Evolutionary conservation across 1,140 invertebrate genomes (phyloP).

Genomic region (Fopius arisanus): DNA sequence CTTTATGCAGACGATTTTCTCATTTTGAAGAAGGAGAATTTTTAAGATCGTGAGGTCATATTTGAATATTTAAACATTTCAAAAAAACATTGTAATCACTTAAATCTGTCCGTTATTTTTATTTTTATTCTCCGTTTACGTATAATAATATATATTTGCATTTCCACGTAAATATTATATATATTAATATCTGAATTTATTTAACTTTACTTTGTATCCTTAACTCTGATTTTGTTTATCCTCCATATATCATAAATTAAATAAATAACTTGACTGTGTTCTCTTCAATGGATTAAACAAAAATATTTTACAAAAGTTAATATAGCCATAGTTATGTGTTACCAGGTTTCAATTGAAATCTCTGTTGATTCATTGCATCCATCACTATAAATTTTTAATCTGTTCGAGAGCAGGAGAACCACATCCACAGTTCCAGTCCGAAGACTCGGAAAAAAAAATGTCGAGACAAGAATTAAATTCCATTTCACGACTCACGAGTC

Average conservation of each 20-base stretch:
- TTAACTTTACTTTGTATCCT: constrained; percentile 51
- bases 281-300: constrained; percentile 46
- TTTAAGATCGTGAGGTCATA: no score
- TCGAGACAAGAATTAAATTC: no score
- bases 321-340: constrained; percentile 42
- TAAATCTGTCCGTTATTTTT: not conserved
- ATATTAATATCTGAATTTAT: constrained; percentile 38
- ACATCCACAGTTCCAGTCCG: constrained; percentile 23
- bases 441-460: no score
- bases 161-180: constrained; percentile 13
- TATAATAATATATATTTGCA: constrained; percentile 11
- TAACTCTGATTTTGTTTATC: constrained; percentile 46
- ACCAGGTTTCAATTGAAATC: constrained; percentile 38
- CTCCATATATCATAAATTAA: constrained; percentile 58
- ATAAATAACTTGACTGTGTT: constrained; percentile 57
- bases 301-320: constrained; percentile 61
- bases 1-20: no score
- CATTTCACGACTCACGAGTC: no score
- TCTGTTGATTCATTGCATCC: not conserved
- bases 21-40: no score
- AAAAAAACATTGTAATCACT: no score
- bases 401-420: not conserved
- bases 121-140: not conserved
- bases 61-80: no score
- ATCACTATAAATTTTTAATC: constrained; percentile 4